Percentiles rank a stretch among this genome's conserved stretches.
phyloP scores from a whole-genome alignment of 2,888 invertebrate genomes.

The Tethea ocularis region DNA sequence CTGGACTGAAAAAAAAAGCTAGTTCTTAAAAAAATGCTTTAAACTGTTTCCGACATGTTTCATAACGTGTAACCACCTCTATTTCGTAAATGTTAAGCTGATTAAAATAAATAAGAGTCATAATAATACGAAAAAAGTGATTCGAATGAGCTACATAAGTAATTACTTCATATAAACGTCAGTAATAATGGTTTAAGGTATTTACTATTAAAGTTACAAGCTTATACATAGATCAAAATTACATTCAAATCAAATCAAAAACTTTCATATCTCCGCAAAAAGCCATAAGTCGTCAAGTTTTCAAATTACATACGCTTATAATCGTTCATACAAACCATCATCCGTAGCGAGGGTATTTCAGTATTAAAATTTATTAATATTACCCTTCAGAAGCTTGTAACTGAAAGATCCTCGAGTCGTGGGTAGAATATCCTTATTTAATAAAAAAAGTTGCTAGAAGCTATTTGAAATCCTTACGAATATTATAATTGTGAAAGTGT shows the following conservation, averaged over 20 bases:
- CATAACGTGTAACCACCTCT: too few relatives aligned
- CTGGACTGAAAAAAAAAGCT: too few relatives aligned
- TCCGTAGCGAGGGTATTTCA: slow-evolving; percentile 1
- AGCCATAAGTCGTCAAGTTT: slow-evolving; percentile 10
- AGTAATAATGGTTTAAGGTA: too few relatives aligned
- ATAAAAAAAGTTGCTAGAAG: background rate
- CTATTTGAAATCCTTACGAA: background rate
- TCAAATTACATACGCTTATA: slow-evolving; percentile 7
- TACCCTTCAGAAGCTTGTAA: background rate
- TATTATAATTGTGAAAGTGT: too few relatives aligned
- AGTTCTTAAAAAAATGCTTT: too few relatives aligned
- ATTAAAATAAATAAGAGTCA: too few relatives aligned
- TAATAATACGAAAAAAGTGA: too few relatives aligned
- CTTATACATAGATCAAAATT: background rate
- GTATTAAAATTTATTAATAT: slow-evolving; percentile 11
- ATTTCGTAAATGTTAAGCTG: too few relatives aligned
- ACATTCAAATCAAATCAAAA: background rate
- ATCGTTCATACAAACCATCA: slow-evolving; percentile 8
- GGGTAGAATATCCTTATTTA: slow-evolving; percentile 7
- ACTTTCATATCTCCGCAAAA: background rate
- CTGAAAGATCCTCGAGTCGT: slow-evolving; percentile 1
- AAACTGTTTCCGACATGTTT: too few relatives aligned
- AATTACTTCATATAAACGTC: too few relatives aligned
- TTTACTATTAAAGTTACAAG: background rate
- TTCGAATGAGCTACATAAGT: too few relatives aligned